Percentiles rank a stretch among this genome's conserved stretches.
Evolutionary conservation across 2,888 invertebrate genomes (phyloP).

Genomic region (Agrotis clavis): DNA sequence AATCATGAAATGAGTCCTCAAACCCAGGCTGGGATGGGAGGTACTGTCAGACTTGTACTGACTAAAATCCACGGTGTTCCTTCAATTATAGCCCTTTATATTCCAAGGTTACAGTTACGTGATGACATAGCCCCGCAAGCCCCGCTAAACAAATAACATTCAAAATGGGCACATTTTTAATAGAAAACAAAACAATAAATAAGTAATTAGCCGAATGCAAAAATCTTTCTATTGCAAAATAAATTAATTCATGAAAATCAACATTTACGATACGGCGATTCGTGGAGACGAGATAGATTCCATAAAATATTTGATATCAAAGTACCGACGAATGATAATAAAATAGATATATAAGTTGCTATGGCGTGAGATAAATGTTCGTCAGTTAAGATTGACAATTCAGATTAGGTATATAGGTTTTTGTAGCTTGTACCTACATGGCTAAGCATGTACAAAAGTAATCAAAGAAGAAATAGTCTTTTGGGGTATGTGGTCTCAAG

Average conservation of each 20-base stretch:
- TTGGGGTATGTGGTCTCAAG: too few species aligned
- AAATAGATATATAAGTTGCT: slow-evolving; percentile 38
- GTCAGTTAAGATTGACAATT: slow-evolving; percentile 36
- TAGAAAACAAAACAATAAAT: slow-evolving; percentile 24
- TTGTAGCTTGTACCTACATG: slow-evolving; percentile 10
- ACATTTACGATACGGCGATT: slow-evolving; percentile 40
- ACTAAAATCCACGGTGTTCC: too few species aligned
- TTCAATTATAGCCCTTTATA: too few species aligned
- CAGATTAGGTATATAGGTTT: slow-evolving; percentile 42
- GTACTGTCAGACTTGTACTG: too few species aligned
- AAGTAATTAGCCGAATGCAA: slow-evolving; percentile 33
- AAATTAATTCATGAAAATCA: slow-evolving; percentile 52
- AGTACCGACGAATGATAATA: slow-evolving; percentile 54
- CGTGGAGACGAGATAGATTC: slow-evolving; percentile 41
- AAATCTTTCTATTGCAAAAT: slow-evolving; percentile 12
- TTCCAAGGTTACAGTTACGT: too few species aligned
- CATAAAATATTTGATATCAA: slow-evolving; percentile 61
- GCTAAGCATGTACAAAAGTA: neutral
- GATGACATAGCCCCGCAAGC: too few species aligned
- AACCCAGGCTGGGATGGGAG: too few species aligned
- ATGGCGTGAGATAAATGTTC: slow-evolving; percentile 44
- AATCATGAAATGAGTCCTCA: too few species aligned
- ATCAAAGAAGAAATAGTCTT: neutral
- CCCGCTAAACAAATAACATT: too few species aligned
- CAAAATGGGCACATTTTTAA: too few species aligned